A percentile compares a stretch with the other conserved stretches of the same genome.
Evolutionary conservation across 1,140 invertebrate species (phyloP).

Genomic region (Alviniconcha marisindica): DNA sequence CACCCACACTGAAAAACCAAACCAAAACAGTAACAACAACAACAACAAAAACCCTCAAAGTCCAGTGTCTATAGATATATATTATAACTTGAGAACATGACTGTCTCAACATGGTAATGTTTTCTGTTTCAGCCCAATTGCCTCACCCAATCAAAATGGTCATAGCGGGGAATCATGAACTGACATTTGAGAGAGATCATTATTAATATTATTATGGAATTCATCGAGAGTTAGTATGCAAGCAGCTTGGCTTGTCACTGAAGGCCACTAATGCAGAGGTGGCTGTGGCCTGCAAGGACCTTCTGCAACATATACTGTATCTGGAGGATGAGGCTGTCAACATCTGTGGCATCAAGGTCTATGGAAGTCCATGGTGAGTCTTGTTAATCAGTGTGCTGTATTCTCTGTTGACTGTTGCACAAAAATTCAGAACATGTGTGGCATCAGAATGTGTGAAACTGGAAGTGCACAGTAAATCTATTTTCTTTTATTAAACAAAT

Average conservation of each 20-base stretch:
- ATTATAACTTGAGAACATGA: too few species aligned
- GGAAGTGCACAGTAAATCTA: too few species aligned
- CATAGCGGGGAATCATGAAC: slow-evolving; percentile 92
- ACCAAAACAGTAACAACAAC: background rate
- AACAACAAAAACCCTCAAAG: background rate
- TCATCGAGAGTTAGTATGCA: slow-evolving; percentile 26
- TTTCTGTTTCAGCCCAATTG: slow-evolving; percentile 77
- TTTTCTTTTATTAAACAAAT: too few species aligned
- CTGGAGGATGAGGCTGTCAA: slow-evolving; percentile 84
- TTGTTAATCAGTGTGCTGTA: too few species aligned
- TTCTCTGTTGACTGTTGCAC: too few species aligned
- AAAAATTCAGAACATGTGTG: too few species aligned
- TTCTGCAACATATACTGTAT: slow-evolving; percentile 87
- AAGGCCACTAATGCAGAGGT: slow-evolving; percentile 28
- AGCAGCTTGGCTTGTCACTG: slow-evolving; percentile 37
- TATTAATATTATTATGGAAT: slow-evolving; percentile 33
- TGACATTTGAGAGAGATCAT: slow-evolving; percentile 85
- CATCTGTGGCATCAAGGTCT: slow-evolving; percentile 87
- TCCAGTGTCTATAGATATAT: too few species aligned
- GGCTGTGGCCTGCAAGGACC: slow-evolving; percentile 49
- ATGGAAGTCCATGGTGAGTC: slow-evolving; percentile 88
- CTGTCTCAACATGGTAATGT: background rate
- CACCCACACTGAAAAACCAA: background rate
- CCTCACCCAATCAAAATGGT: slow-evolving; percentile 91
- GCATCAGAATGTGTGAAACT: too few species aligned